These are phyloP conservation scores for Myrmophylax atrothorax DNA, from an alignment of 2,113 vertebrate species.

Conservation along the genomic window DNA sequence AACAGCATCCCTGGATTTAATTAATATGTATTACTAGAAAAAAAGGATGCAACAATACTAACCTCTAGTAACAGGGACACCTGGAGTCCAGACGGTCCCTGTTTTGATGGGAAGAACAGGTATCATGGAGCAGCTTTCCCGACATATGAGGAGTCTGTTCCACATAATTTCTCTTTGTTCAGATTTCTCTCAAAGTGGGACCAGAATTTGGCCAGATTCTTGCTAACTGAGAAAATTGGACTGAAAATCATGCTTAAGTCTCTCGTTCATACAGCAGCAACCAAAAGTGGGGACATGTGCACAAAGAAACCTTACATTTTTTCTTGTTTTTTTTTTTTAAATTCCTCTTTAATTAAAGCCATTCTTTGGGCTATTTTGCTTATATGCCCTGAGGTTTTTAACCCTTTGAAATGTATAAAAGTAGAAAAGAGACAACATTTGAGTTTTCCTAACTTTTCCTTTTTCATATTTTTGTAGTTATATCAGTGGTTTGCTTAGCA, in stretches of 20 bases:
- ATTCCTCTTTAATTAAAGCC: slow-evolving; percentile 9
- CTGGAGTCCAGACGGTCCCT: background rate
- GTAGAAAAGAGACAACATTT: background rate
- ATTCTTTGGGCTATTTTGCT: slow-evolving; percentile 14
- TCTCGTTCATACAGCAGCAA: background rate
- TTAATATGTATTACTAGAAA: background rate
- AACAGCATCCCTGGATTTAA: background rate
- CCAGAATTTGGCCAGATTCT: background rate
- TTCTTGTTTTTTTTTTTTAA: background rate
- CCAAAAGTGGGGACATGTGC: background rate
- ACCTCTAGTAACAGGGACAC: background rate
- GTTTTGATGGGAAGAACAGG: background rate
- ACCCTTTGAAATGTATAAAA: slow-evolving; percentile 5
- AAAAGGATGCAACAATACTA: background rate
- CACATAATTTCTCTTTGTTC: background rate
- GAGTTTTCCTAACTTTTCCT: background rate
- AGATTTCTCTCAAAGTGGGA: background rate
- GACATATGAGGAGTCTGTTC: background rate
- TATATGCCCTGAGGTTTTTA: background rate
- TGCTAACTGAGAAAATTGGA: background rate
- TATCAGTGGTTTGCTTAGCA: slow-evolving; percentile 1
- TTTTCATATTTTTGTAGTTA: slow-evolving; percentile 31
- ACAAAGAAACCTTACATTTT: background rate
- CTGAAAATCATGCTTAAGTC: background rate
- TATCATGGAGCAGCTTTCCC: background rate